phyloP scores from a whole-genome alignment of 2,888 invertebrate species.

The Hydroisotoma schaefferi region DNA sequence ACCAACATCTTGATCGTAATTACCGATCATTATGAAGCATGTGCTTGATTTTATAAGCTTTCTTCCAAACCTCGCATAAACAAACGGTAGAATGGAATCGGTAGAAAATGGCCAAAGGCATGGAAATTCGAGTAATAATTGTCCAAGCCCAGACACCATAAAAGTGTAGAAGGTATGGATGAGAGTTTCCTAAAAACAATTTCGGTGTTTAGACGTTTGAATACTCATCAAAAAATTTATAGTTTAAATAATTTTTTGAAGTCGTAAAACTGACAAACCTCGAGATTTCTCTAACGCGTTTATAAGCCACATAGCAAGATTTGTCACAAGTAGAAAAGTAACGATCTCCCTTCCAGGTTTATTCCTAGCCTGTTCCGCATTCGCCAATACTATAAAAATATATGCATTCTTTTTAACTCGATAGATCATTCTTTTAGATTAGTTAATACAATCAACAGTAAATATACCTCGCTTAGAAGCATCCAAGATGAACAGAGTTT shows the following conservation, averaged over 20 bases:
- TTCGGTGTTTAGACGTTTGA: slow-evolving; percentile 64
- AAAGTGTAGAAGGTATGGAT: slow-evolving; percentile 52
- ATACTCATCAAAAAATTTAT: neutral
- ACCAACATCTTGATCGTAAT: no score
- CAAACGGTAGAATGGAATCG: slow-evolving; percentile 93
- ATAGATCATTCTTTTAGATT: neutral
- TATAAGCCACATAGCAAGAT: slow-evolving; percentile 83
- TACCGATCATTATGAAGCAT: neutral
- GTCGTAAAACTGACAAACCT: neutral
- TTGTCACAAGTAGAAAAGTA: slow-evolving; percentile 83
- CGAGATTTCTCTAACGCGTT: slow-evolving; percentile 53
- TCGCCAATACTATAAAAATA: slow-evolving; percentile 1
- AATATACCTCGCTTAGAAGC: slow-evolving; percentile 70
- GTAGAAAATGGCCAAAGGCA: slow-evolving; percentile 55
- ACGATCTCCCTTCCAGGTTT: slow-evolving; percentile 92
- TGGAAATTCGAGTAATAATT: slow-evolving; percentile 53
- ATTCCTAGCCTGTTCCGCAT: slow-evolving; percentile 67
- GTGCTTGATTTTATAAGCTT: slow-evolving; percentile 84
- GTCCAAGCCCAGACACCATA: slow-evolving; percentile 54
- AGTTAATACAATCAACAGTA: slow-evolving; percentile 55
- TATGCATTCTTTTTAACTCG: neutral
- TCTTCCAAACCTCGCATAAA: slow-evolving; percentile 93
- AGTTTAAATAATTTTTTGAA: neutral
- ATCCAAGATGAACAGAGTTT: slow-evolving; percentile 86
- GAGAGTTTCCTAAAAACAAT: slow-evolving; percentile 51